Base-by-base conservation (phyloP, 2,888 invertebrate genomes). In the Macaria liturata region DNA sequence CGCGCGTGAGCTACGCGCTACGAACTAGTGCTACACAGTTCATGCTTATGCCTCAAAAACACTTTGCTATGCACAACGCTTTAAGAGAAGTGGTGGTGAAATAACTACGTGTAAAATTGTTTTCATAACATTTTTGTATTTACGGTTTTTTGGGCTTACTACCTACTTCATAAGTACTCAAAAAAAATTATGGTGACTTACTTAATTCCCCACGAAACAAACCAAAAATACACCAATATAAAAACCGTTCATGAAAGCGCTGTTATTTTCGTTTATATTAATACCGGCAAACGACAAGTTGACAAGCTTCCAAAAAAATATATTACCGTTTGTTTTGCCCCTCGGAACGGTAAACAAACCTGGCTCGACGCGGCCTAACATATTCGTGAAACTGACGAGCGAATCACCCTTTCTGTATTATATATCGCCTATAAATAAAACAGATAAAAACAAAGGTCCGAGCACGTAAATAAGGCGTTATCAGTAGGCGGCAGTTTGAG, bases 391-490 rank as follows among this genome's bases (percentile, higher is more conserved):
- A 66, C 63, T 71, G 56, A 70, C 70, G 68, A 70, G 72, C 70
- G 69, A 74, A 71, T 70, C 71, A 70, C 71, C 64, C 73, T 69
- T 69, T 69, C 67, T 70, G 64, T 72, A 73, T 70, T 68, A 71
- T 63, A 69, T 65, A 54, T 71, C 65, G 64, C 73, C 74, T 72
- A 72, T 75, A 76, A 76, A 76, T 75, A 75, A 75, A 53, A 47
- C 64, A 68, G 70, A 76, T 78, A 76, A 75, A 76, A 77, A 76
- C 74, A 70, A 68, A 70, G 68, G 69, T 70, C 76, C 74, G 76
- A 78, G 78, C 75, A 75, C 74, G 80, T 84, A 83, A 84, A 83
- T 83, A 83, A 82, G 74, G 72, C 74, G 76, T 78, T 79, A 81
- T 82, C 84, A 76, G 71, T 40, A 54, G 9, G 9, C 66, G 63